Base-by-base conservation (phyloP, 2,113 vertebrate species). In the Bufo bufo region DNA sequence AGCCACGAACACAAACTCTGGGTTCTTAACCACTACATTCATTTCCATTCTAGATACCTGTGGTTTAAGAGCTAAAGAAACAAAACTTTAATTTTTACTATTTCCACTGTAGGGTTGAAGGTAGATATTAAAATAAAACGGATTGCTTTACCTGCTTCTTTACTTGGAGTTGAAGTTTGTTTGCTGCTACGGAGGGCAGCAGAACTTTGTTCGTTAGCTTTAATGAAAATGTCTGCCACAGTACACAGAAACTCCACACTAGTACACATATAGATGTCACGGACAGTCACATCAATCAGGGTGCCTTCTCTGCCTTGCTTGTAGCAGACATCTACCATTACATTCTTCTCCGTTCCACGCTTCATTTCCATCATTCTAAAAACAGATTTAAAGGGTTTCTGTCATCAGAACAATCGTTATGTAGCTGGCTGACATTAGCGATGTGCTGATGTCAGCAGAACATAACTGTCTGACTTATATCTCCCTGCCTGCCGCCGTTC, bases 1-100 rank as follows among this genome's bases (percentile, higher is more conserved):
- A 0, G 97, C 98, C 91, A 99, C 98, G 91, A 99, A 99, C 16
- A 99, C 97, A 50, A 99, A 96, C 92, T 99, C 97, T 0, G 98
- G 97, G 91, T 99, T 98, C 93, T 95, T 96, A 92, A 99, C 94
- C 61, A 95, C 3, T 72, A 98, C 90, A 75, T 96, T 97, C 63
- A 98, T 93, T 93, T 98, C 97, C 43, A 94, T 95, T 54, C 96
- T 97, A 59, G 95, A 93, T 52, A 92, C 82, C 12, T 93, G 89
- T 75, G 95, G 93, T 87, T 91, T 33, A 87, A 95, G 71, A 79
- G 88, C 96, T 96, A 91, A 84, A 91, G 90, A 85, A 89, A 87
- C 50, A 94, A 89, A 89, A 87, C 7, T 14, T 92, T 63, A 84
- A 11, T 86, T 77, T 52, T 0, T 47, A 13, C 3, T 6, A 33